Percentiles rank a stretch among this genome's conserved stretches.
Conservation (phyloP, 2,888 invertebrate genomes). For the Holacanthella duospinosa region DNA sequence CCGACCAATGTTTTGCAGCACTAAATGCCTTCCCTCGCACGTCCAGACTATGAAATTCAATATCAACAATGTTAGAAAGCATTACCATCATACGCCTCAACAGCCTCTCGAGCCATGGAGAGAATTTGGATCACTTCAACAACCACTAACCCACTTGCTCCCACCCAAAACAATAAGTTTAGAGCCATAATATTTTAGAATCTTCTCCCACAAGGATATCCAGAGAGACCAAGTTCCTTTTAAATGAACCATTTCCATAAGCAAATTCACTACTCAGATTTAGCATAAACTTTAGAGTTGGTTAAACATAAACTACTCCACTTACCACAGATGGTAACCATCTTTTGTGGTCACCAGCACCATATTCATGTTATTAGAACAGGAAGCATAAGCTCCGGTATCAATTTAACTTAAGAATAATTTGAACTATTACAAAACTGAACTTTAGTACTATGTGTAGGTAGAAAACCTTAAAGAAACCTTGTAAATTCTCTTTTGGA, state of each 20-base stretch:
- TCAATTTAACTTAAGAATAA: too few species aligned
- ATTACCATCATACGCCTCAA: background rate
- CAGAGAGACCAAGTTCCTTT: too few species aligned
- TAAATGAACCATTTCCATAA: background rate
- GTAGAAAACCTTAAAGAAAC: too few species aligned
- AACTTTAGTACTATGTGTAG: too few species aligned
- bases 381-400: too few species aligned
- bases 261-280: background rate
- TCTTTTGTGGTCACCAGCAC: too few species aligned
- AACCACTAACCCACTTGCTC: background rate
- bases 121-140: background rate
- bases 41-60: constrained; percentile 29
- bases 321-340: background rate
- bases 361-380: too few species aligned
- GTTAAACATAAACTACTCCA: background rate
- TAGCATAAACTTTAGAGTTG: background rate
- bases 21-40: constrained; percentile 36
- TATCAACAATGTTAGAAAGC: background rate
- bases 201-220: background rate
- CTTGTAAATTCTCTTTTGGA: too few species aligned
- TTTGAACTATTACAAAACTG: too few species aligned
- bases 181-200: background rate
- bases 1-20: constrained; percentile 35
- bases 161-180: too few species aligned
- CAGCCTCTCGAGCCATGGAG: background rate